Evolutionary conservation across 2,113 vertebrate species (phyloP).

Genomic region (Phoenicopterus ruber): DNA sequence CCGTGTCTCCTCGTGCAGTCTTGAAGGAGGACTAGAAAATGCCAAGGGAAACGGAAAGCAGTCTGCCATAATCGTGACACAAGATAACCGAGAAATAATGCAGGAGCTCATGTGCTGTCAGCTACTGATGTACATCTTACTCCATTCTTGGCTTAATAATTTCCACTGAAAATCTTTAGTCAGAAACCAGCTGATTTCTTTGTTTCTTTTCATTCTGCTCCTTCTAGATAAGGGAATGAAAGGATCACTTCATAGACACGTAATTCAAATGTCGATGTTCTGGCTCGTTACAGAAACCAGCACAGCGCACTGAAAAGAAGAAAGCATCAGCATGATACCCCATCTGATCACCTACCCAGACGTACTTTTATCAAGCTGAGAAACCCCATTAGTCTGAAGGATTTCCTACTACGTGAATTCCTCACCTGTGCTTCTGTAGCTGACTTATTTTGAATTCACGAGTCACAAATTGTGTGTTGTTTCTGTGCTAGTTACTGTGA

Average conservation of each 20-base stretch:
- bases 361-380: constrained; percentile 16
- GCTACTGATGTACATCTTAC: not conserved
- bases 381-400: not conserved
- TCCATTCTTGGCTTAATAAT: not conserved
- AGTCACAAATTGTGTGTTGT: constrained; percentile 7
- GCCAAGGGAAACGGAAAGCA: not conserved
- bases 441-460: constrained; percentile 48
- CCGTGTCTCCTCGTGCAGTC: not conserved
- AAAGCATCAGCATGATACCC: not conserved
- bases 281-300: constrained; percentile 72
- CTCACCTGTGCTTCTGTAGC: not conserved
- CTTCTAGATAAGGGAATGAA: constrained; percentile 71
- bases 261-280: constrained; percentile 67
- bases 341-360: not conserved
- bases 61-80: rapidly evolving
- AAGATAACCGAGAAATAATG: not conserved
- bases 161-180: not conserved
- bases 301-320: not conserved
- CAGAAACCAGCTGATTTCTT: constrained; percentile 4
- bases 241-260: constrained; percentile 66
- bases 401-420: not conserved
- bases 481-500: constrained; percentile 67
- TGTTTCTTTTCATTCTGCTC: constrained; percentile 41
- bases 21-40: not conserved
- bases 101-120: not conserved